Base-by-base conservation (phyloP, 1,140 invertebrate genomes). In the Drosophila miranda region DNA sequence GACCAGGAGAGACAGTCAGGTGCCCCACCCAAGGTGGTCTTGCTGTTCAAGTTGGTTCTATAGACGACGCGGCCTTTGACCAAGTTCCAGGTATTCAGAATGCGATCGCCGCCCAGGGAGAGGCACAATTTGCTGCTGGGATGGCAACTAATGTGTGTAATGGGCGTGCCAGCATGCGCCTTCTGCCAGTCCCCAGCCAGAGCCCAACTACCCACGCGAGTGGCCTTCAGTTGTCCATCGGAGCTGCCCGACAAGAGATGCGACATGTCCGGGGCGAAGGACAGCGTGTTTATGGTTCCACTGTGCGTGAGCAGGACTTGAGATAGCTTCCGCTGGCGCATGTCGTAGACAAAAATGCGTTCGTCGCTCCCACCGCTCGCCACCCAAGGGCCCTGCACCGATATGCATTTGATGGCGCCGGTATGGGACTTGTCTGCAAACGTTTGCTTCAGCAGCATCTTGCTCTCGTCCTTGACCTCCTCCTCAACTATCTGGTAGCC, bases 341-440 rank as follows among this genome's bases (percentile, higher is more conserved):
- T 93, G 90, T 98, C 95, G 79, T 97, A 97, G 1, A 99, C 91
- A 49, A 95, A 94, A 70, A 99, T 95, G 48, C 94, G 94, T 92
- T 99, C 98, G 92, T 99, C 98, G n/a, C 95, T 94, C 45, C 96
- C 95, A 8, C 97, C 97, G 19, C 96, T 97, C 11, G 96, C 97
- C 46, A 98, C 91, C 91, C 95, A 95, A 78, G 95, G 94, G 21
- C 93, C 94, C n/a, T 92, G 94, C 19, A 93, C 92, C 1, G 95
- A 93, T 3, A 98, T 82, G 76, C 94, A 93, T 76, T 96, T 93
- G 2, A 99, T 92, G 75, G 96, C 96, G 6, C 94, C 94, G 68
- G 93, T 92, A 90, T 99, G 98, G 19, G 95, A 95, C 83, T 97
- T 96, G 58, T 95, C 95, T 0, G 97, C 96, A 92, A 99, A 98